Conservation (phyloP, 37 sponge, comb jelly and placozoan genomes). For the Corticium candelabrum region DNA sequence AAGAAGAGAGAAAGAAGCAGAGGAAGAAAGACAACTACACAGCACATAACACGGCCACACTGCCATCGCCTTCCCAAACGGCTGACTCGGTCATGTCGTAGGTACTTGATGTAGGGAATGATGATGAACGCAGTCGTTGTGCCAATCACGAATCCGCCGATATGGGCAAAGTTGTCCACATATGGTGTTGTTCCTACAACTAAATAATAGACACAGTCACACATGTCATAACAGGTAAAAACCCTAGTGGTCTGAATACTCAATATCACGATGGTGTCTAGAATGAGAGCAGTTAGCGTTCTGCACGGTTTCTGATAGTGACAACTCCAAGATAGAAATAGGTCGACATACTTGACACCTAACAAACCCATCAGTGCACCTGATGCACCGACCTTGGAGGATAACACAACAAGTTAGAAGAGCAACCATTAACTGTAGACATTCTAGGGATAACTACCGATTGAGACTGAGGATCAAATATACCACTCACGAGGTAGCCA, state of each 20-base stretch:
- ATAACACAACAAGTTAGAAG: not conserved
- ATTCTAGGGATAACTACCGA: not conserved
- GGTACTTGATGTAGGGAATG: not conserved
- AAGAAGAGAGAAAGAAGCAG: not conserved
- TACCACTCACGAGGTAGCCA: constrained; percentile 11
- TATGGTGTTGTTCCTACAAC: constrained; percentile 14
- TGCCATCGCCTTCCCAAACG: not conserved
- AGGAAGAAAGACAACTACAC: not conserved
- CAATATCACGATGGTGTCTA: constrained; percentile 5
- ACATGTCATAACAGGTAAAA: not conserved
- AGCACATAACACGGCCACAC: not conserved
- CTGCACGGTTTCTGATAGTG: not conserved
- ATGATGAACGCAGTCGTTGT: not conserved
- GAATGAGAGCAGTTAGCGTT: constrained; percentile 17
- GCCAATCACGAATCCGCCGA: constrained; percentile 9
- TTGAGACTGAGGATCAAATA: constrained; percentile 34
- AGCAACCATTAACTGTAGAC: too few relatives aligned
- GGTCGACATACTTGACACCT: not conserved
- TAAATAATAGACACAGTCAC: constrained; percentile 1
- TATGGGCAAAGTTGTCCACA: constrained; percentile 7
- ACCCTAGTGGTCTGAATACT: constrained; percentile 15
- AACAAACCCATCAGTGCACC: not conserved
- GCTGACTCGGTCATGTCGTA: not conserved
- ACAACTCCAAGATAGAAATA: not conserved
- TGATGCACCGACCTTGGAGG: not conserved